phyloP scores from a whole-genome alignment of 2,888 invertebrate genomes.

The Heliconius ismenius region DNA sequence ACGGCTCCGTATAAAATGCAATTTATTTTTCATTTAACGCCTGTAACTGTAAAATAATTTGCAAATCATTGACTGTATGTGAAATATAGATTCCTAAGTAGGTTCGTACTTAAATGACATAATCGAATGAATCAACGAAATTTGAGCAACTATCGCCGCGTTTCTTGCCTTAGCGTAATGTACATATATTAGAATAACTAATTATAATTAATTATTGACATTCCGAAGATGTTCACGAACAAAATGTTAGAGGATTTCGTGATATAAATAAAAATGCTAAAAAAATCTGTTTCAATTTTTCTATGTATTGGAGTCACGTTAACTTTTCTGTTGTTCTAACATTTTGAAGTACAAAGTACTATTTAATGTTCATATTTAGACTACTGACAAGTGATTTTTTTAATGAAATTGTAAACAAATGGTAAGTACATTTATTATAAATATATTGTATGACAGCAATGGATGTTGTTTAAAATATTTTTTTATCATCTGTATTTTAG shows the following conservation, averaged over 20 bases:
- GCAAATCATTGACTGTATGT: conserved; percentile 26
- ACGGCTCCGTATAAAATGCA: background rate
- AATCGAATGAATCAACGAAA: conserved; percentile 41
- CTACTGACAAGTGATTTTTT: background rate
- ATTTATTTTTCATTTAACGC: background rate
- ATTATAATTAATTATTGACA: conserved; percentile 14
- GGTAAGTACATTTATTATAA: too few species aligned
- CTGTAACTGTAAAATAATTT: conserved; percentile 21
- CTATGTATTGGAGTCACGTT: conserved; percentile 8
- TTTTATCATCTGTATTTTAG: too few species aligned
- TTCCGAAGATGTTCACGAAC: conserved; percentile 15
- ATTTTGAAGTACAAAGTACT: conserved; percentile 15
- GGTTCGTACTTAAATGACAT: conserved; percentile 31
- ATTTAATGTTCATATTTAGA: background rate
- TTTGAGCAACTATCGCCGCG: conserved; percentile 24
- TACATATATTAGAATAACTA: conserved; percentile 19
- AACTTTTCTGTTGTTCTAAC: background rate
- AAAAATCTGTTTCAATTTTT: conserved; percentile 12
- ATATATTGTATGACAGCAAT: too few species aligned
- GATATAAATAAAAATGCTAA: conserved; percentile 6
- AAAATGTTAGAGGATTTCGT: background rate
- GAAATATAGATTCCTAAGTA: conserved; percentile 36
- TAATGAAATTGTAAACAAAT: background rate
- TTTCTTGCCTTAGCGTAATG: conserved; percentile 31
- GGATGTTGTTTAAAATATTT: too few species aligned